Evolutionary conservation across 2,113 vertebrate species (phyloP), one percentile per base, ranked within the genome.

Genomic region (Xenopus borealis): DNA sequence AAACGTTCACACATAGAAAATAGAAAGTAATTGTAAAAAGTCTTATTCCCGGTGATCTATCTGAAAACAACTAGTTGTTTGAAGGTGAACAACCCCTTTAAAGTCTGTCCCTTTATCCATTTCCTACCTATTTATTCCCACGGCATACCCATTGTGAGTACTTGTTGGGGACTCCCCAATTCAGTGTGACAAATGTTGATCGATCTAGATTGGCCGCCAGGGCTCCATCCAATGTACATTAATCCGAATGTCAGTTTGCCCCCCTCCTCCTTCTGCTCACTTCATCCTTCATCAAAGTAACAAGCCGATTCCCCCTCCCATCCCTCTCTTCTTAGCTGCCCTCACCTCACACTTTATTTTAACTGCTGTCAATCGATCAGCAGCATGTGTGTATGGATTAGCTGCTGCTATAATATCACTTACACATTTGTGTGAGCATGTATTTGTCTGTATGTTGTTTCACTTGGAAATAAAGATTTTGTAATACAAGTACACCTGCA

Each of bases 181-280:
- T 75, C 73, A 69, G 45, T 69, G 55, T 75, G 66, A 75, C 73
- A 75, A 75, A 75, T 75, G 72, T 68, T 23, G 72, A 75, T 75
- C 66, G 73, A 75, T 75, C 66, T 53, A 69, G 73, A 75, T 75
- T 75, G 66, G 73, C 66, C 66, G 66, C 73, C 73, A 75, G 73
- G 73, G 66, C 66, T 75, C 73, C 66, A 75, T 75, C 57, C 65
- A 75, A 23, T 46, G 44, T 58, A 62, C 57, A 75, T 75, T 75
- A 75, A 75, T 62, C 73, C 69, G 45, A 75, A 61, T 65, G 55
- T 62, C 20, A 44, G 19, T 27, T 53, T 46, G 57, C 66, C 47
- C 66, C 72, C 67, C 27, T 69, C 73, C 57, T 69, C 72, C 66
- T 47, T 46, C 12, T 33, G 45, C 57, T 69, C 73, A 62, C 66